A percentile compares a stretch with the other conserved stretches of the same genome.
These are phyloP conservation scores for Ricordea florida DNA, from an alignment of 92 coral and sea anemone genomes.

Conservation along the genomic window DNA sequence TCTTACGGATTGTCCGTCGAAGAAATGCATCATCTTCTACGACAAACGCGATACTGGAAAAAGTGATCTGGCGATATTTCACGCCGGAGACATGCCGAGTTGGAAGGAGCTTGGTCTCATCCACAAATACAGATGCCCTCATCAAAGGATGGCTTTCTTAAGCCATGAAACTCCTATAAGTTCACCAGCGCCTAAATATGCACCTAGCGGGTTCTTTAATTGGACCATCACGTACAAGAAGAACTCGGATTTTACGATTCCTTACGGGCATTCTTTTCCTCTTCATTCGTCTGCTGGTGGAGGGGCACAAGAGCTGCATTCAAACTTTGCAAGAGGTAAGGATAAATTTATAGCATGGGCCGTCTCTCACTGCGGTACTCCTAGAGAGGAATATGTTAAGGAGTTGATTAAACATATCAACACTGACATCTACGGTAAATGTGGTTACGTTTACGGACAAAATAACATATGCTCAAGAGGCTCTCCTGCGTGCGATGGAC, in stretches of 20 bases:
- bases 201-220: slow-evolving; percentile 1
- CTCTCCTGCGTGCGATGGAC: not conserved
- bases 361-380: not conserved
- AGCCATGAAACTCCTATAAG: not conserved
- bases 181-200: not conserved
- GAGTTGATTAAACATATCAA: not conserved
- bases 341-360: not conserved
- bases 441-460: not conserved
- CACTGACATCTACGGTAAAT: slow-evolving; percentile 20
- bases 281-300: not conserved
- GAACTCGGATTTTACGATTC: not conserved
- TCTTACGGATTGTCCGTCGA: not conserved
- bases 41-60: not conserved
- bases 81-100: not conserved
- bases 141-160: slow-evolving; percentile 6
- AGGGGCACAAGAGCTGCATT: not conserved
- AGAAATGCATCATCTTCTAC: not conserved
- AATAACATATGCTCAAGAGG: not conserved
- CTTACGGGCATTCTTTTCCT: not conserved
- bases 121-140: not conserved
- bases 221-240: slow-evolving; percentile 11
- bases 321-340: not conserved
- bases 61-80: slow-evolving; percentile 9
- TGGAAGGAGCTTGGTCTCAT: slow-evolving; percentile 2
- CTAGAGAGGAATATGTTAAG: not conserved